Evolutionary conservation across 2,888 invertebrate genomes (phyloP), one percentile per base, ranked within the genome.

Genomic region (Cerceris rybyensis): DNA sequence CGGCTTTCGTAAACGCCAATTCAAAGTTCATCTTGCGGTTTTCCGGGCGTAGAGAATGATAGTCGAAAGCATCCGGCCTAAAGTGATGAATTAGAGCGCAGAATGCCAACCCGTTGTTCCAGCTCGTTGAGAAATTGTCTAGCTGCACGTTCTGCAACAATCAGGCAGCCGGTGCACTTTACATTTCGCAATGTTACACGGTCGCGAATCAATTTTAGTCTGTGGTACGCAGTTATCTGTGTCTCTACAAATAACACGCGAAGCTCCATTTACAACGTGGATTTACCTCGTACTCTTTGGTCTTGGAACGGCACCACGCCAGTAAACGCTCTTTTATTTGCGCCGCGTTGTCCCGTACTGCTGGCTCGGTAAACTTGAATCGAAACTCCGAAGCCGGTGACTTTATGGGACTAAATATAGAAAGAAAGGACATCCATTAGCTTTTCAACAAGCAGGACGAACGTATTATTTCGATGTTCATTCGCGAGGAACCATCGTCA

Each of bases 51-150:
- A 99, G 95, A 93, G 95, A 94, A 91, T 95, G 94, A 94, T 97
- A 99, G 94, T 99, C 98, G 94, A 99, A 99, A 88, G 98, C 96
- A 92, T 98, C 97, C 82, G 99, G 99, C 93, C 96, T 96, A 95
- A 98, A 99, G 94, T 98, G 98, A 94, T 99, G 99, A 91, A 99
- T 96, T 90, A 99, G 95, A 90, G 99, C 99, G 94, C 99, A 99
- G 95, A 99, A 99, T 88, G 98, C 99, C 94, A 99, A 95, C 92
- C 99, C 99, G 94, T 99, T 97, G 94, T 97, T 97, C 99, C 99
- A 99, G 94, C 97, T 97, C 93, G 97, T 97, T 91, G 99, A 99
- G 95, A 99, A 99, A 95, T 99, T 99, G 93, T 97, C 98, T 95
- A 99, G 96, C 94, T 98, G 96, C 93, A 99, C 96, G 95, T 98